Base-by-base conservation (phyloP, 1,140 invertebrate species). In the Lasioglossum albipes region DNA sequence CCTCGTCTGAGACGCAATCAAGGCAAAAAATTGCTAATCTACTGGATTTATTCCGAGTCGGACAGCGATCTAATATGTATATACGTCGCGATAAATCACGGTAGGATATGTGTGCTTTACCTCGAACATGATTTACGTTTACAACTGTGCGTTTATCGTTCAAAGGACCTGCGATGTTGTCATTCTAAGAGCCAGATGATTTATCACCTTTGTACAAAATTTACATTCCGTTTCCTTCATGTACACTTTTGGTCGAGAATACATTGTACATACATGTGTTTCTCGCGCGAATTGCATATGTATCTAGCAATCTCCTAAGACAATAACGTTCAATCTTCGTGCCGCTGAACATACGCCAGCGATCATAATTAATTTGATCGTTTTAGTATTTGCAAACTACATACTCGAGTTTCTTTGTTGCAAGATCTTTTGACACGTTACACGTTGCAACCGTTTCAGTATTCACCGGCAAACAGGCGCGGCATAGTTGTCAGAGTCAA, bases 121-220 rank as follows among this genome's bases (percentile, higher is more conserved):
- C 10, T 41, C 18, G 41, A 67, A 67, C 41, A 67, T 67, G 66
- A 67, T 67, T 67, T 67, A 67, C 66, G 66, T 22, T 13, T 67
- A n/a, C 49, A 67, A 67, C 66, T 45, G 66, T 45, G 22, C 66
- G 20, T 67, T 49, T 67, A 67, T 67, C 66, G 66, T 67, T 22
- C 66, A 20, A n/a, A 41, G 45, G 45, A 67, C 66, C 20, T 12
- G 66, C 41, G 41, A 4, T 18, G 20, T 41, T 67, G 66, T 67
- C 66, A 67, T 22, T 67, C 22, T 45, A 22, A 20, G 22, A 65
- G 42, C 10, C 9, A 4, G 12, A 41, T 49, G 59, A 74, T 74
- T 74, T 64, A 74, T 49, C 36, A 5, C 36, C 2, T 9, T 4
- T 7, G 18, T 18, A 10, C 5, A 45, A 49, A 31, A 45, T 74